These are phyloP conservation scores for Melinaea marsaeus DNA, from an alignment of 2,888 invertebrate species.

Conservation along the genomic window DNA sequence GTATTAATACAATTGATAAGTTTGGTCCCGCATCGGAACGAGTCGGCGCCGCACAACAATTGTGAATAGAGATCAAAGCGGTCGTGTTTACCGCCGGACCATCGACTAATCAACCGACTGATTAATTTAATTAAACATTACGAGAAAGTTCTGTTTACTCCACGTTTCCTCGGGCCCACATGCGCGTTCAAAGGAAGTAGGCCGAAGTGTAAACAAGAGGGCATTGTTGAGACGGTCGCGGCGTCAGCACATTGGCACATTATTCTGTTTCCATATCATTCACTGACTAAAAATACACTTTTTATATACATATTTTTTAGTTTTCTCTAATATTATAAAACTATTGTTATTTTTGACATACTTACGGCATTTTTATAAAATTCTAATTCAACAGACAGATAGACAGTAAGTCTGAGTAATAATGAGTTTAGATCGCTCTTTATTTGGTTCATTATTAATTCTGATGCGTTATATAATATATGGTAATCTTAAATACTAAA, in stretches of 20 bases:
- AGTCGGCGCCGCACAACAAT: constrained; percentile 48
- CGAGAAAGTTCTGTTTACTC: constrained; percentile 77
- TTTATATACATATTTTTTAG: neutral
- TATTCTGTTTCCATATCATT: constrained; percentile 3
- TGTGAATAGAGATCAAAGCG: constrained; percentile 67
- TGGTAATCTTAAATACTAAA: too few relatives aligned
- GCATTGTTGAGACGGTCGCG: constrained; percentile 56
- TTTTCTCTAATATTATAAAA: too few relatives aligned
- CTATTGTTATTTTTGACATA: too few relatives aligned
- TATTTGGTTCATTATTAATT: too few relatives aligned
- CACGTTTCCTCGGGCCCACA: constrained; percentile 76
- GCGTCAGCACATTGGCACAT: constrained; percentile 18
- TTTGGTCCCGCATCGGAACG: constrained; percentile 27
- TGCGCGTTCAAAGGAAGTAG: constrained; percentile 75
- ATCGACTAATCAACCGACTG: constrained; percentile 77
- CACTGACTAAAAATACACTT: constrained; percentile 3
- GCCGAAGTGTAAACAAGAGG: constrained; percentile 67
- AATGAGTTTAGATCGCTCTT: too few relatives aligned
- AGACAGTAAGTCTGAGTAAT: too few relatives aligned
- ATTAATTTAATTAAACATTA: constrained; percentile 79
- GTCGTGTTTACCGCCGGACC: constrained; percentile 73
- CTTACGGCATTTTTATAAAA: too few relatives aligned
- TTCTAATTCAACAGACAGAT: too few relatives aligned
- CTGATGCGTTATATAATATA: too few relatives aligned
- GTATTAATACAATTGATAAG: constrained; percentile 25